phyloP scores from a whole-genome alignment of 2,888 invertebrate species.

The Tetragonula carbonaria region DNA sequence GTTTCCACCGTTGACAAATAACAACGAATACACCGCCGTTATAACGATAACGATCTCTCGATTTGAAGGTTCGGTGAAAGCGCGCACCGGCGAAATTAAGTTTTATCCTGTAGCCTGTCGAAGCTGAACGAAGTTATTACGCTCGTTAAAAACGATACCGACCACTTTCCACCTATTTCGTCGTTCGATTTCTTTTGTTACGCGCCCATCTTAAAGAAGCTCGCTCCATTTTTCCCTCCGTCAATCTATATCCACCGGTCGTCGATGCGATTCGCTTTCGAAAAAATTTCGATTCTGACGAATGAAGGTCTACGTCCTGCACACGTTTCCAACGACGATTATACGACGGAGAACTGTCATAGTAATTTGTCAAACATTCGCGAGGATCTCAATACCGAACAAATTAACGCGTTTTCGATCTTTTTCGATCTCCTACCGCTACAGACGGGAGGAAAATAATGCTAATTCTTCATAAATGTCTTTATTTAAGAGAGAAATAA shows the following conservation, averaged over 20 bases:
- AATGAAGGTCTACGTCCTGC: too few relatives aligned
- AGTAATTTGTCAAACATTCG: too few relatives aligned
- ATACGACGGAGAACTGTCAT: too few relatives aligned
- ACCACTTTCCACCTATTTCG: constrained; percentile 31
- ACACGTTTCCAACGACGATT: too few relatives aligned
- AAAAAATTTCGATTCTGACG: background rate
- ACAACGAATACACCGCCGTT: constrained; percentile 21
- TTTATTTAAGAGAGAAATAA: too few relatives aligned
- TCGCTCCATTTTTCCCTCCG: background rate
- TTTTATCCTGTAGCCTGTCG: constrained; percentile 53
- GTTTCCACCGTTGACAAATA: constrained; percentile 25
- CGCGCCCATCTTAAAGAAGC: background rate
- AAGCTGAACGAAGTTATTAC: constrained; percentile 55
- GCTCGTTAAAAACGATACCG: constrained; percentile 51
- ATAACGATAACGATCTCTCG: constrained; percentile 29
- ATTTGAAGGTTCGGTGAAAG: constrained; percentile 62
- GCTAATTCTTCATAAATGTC: too few relatives aligned
- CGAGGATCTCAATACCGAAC: too few relatives aligned
- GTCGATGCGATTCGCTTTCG: background rate
- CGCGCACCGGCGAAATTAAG: constrained; percentile 37
- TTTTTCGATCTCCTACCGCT: too few relatives aligned
- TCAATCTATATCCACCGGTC: background rate
- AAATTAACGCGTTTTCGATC: too few relatives aligned
- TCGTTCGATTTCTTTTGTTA: constrained; percentile 25
- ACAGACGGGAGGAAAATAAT: too few relatives aligned